Evolutionary conservation across 2,113 vertebrate genomes (phyloP), one percentile per base, ranked within the genome.

Genomic region (Dasyornis broadbenti): DNA sequence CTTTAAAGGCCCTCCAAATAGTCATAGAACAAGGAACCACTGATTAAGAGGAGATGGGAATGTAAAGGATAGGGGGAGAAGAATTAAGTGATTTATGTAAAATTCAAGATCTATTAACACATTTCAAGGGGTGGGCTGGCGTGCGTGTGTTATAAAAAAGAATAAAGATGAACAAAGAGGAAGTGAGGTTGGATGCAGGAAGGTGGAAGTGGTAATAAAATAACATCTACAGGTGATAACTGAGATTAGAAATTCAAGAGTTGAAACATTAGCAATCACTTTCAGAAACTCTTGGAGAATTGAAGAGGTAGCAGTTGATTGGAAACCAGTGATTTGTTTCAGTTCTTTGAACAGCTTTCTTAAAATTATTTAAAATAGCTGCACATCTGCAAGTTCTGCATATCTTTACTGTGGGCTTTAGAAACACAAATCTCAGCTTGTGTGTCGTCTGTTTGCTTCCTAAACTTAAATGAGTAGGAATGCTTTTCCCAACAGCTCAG

Each of bases 301-400:
- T 95, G 71, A 91, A 92, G 87, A 82, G 64, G 53, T 56, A 45
- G 45, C 71, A 86, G 47, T 70, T 96, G 76, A 95, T 84, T 94
- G 82, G 64, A 93, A 88, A 88, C 18, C 31, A 77, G 60, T 60
- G 60, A 92, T 80, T 91, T 79, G 35, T 94, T 95, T 88, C 68
- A 90, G 47, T 52, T 65, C 15, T 85, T 87, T 24, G 17, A 95
- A 85, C 13, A 91, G 28, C 11, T 82, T 81, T 72, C 47, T 85
- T 87, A 37, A 82, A 82, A 72, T 65, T 35, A 69, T 65, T 88
- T 56, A 28, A 89, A 92, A 79, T 30, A 87, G 39, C 35, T 35
- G 61, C 22, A 64, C 16, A 45, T 33, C 47, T 90, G 18, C 60
- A 54, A 80, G 64, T 88, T 66, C 52, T 90, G 40, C 28, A 10